These are phyloP conservation scores for Ennomos fuscantarius DNA, from an alignment of 2,888 invertebrate species.

Conservation along the genomic window DNA sequence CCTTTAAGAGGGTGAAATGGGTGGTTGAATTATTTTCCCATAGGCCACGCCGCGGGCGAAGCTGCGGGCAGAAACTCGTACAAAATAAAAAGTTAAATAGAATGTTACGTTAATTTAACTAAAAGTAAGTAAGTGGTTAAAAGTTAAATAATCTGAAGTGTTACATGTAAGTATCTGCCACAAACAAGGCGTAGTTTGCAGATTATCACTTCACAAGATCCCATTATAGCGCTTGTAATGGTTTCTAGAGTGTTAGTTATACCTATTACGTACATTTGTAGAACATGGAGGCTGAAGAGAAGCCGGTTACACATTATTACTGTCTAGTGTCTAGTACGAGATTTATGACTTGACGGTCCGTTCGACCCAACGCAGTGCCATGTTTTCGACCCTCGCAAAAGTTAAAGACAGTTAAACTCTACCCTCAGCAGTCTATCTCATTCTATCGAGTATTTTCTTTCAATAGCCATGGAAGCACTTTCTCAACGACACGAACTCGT, in stretches of 20 bases:
- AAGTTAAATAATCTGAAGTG: too few species aligned
- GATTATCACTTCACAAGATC: conserved; percentile 43
- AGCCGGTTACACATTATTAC: conserved; percentile 57
- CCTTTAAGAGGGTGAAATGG: too few species aligned
- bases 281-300: conserved; percentile 41
- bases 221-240: conserved; percentile 45
- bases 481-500: conserved; percentile 18
- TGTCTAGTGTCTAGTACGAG: conserved; percentile 51
- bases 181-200: conserved; percentile 14
- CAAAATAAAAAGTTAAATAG: too few species aligned
- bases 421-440: conserved; percentile 38
- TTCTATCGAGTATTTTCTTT: conserved; percentile 48
- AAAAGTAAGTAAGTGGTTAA: too few species aligned
- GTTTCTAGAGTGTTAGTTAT: conserved; percentile 41
- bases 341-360: conserved; percentile 54
- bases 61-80: too few species aligned
- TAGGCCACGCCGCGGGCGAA: too few species aligned
- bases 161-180: too few species aligned
- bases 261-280: conserved; percentile 12
- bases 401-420: conserved; percentile 54
- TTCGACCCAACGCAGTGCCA: conserved; percentile 40
- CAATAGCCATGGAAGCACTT: conserved; percentile 27
- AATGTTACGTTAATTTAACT: too few species aligned
- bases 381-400: conserved; percentile 51
- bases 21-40: too few species aligned